Evolutionary conservation across 2,888 invertebrate genomes (phyloP).

Genomic region (Chrysotoxum bicinctum): DNA sequence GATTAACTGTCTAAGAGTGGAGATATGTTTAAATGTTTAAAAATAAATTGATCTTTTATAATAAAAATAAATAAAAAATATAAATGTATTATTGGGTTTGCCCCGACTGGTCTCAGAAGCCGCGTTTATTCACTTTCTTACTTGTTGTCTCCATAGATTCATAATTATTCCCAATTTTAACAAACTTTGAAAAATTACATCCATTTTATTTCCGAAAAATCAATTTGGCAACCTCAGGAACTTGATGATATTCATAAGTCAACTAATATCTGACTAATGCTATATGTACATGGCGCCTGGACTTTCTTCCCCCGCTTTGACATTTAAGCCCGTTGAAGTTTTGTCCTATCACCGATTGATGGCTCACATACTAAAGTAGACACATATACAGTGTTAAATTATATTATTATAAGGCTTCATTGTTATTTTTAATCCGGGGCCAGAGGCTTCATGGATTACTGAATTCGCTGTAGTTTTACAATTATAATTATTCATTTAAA

Average conservation of each 20-base stretch:
- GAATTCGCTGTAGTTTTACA: conserved; percentile 34
- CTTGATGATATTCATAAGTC: neutral
- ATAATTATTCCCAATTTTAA: no score
- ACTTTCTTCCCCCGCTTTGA: conserved; percentile 43
- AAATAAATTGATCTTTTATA: no score
- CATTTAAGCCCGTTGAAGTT: conserved; percentile 14
- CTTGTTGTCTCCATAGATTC: no score
- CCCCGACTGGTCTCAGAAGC: no score
- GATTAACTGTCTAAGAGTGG: no score
- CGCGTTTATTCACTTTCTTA: no score
- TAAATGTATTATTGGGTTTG: no score
- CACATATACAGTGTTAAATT: neutral
- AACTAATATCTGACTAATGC: conserved; percentile 20
- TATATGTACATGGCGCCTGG: neutral
- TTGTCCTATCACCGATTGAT: neutral
- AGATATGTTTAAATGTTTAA: no score
- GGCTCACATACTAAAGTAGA: neutral
- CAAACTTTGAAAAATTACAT: no score
- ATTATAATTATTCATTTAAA: neutral
- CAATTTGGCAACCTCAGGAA: neutral
- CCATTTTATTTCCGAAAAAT: neutral
- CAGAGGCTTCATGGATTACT: conserved; percentile 34
- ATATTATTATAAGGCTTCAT: conserved; percentile 15
- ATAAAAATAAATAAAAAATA: no score
- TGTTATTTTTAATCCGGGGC: neutral